phyloP scores from a whole-genome alignment of 2,113 vertebrate genomes.

The Tetraodon nigroviridis region DNA sequence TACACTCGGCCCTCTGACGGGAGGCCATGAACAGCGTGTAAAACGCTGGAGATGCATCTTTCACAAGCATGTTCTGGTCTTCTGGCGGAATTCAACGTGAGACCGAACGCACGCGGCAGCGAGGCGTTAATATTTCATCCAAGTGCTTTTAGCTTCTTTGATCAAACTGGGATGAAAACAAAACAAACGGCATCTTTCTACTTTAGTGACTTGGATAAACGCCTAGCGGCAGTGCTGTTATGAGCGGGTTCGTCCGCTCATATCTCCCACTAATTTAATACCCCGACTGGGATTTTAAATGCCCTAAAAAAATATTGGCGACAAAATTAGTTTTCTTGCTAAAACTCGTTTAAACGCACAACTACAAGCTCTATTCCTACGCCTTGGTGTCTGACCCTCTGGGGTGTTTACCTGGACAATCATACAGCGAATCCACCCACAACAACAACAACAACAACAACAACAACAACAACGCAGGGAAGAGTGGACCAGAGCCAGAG shows the following conservation, averaged over 20 bases:
- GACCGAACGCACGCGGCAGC: slow-evolving; percentile 17
- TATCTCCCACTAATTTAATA: slow-evolving; percentile 19
- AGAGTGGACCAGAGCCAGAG: slow-evolving; percentile 7
- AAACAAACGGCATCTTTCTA: background rate
- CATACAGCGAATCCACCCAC: slow-evolving; percentile 13
- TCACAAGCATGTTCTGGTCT: slow-evolving; percentile 44
- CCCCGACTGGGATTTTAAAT: slow-evolving; percentile 1
- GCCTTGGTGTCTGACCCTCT: slow-evolving; percentile 25
- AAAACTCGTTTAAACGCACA: background rate
- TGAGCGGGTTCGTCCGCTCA: slow-evolving; percentile 4
- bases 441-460: slow-evolving; percentile 8
- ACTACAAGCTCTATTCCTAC: slow-evolving; percentile 21
- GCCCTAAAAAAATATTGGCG: background rate
- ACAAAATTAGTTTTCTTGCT: slow-evolving; percentile 6
- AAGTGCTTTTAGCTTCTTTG: slow-evolving; percentile 40
- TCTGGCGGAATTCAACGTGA: slow-evolving; percentile 33
- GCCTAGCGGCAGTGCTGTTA: slow-evolving; percentile 2
- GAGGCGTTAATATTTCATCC: slow-evolving; percentile 52
- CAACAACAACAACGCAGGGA: slow-evolving; percentile 1
- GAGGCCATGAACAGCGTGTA: slow-evolving; percentile 16
- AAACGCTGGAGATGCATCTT: slow-evolving; percentile 42
- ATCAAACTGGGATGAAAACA: slow-evolving; percentile 31
- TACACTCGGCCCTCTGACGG: slow-evolving; percentile 15
- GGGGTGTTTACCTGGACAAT: slow-evolving; percentile 38
- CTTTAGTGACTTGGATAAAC: too few species aligned